Evolutionary conservation across 2,888 invertebrate species (phyloP).

Genomic region (Hypomecis punctinalis): DNA sequence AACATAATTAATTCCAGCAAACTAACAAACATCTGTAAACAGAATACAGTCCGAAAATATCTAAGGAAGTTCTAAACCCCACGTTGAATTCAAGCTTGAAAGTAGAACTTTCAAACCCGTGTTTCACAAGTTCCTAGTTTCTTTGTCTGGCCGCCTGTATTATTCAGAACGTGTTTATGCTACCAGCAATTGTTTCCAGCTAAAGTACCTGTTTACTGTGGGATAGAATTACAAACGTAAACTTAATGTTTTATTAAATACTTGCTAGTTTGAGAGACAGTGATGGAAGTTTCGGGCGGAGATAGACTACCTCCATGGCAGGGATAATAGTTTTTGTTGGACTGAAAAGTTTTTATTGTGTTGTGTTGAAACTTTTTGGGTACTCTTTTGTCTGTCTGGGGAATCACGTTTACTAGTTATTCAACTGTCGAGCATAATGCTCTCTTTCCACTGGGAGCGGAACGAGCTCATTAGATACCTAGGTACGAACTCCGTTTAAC

Average conservation of each 20-base stretch:
- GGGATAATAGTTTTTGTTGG: neutral
- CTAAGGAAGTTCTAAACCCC: neutral
- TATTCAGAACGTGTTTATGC: conserved; percentile 11
- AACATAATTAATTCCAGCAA: neutral
- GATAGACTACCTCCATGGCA: neutral
- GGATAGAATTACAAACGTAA: conserved; percentile 28
- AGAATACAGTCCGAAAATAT: neutral
- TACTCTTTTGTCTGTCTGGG: too few species aligned
- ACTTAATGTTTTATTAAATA: conserved; percentile 29
- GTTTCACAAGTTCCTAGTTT: conserved; percentile 10
- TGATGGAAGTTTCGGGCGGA: neutral
- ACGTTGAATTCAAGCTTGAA: neutral
- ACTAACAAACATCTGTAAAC: neutral
- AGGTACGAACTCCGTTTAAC: too few species aligned
- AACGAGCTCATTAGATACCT: too few species aligned
- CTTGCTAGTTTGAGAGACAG: conserved; percentile 3
- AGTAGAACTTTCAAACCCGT: conserved; percentile 1
- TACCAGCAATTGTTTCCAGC: conserved; percentile 22
- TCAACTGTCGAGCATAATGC: too few species aligned
- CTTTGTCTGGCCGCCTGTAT: conserved; percentile 11
- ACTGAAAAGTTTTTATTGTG: neutral
- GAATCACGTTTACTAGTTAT: too few species aligned
- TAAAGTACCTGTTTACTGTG: conserved; percentile 25
- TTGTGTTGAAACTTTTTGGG: too few species aligned
- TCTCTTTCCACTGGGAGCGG: too few species aligned